Percentiles rank a stretch among this genome's conserved stretches.
These are phyloP conservation scores for Tetranychus truncatus DNA, from an alignment of 2,888 invertebrate genomes.

Conservation along the genomic window DNA sequence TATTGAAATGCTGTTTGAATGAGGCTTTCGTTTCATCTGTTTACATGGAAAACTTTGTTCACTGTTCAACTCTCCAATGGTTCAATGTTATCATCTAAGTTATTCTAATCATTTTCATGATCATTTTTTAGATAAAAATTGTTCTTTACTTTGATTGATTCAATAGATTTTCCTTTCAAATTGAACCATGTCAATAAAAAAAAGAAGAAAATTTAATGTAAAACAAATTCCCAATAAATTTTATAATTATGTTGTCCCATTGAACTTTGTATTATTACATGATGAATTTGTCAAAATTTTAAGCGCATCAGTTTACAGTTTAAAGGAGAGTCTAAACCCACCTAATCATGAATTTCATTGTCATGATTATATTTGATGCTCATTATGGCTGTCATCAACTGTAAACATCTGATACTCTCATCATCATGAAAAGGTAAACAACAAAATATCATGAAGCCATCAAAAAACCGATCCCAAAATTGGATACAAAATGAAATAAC, in stretches of 20 bases:
- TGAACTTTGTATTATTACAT: no score
- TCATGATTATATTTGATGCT: not conserved
- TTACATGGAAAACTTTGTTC: not conserved
- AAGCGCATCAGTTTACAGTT: no score
- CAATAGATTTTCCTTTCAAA: not conserved
- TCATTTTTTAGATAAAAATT: not conserved
- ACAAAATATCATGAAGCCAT: not conserved
- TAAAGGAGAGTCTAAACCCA: not conserved
- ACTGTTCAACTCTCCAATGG: not conserved
- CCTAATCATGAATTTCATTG: not conserved
- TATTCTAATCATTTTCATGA: not conserved
- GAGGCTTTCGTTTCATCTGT: constrained; percentile 74
- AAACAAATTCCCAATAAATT: no score
- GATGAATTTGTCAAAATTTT: no score
- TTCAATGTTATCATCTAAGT: not conserved
- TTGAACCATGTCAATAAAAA: no score
- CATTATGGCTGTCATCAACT: not conserved
- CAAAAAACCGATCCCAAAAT: not conserved
- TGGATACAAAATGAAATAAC: no score
- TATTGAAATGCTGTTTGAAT: constrained; percentile 93
- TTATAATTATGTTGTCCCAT: no score
- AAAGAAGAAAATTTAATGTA: no score
- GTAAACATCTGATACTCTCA: not conserved
- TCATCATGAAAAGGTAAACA: not conserved
- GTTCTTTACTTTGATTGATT: not conserved